A percentile compares a stretch with the other conserved stretches of the same genome.
phyloP scores from a whole-genome alignment of 2,113 vertebrate species.

The Macquaria australasica region DNA sequence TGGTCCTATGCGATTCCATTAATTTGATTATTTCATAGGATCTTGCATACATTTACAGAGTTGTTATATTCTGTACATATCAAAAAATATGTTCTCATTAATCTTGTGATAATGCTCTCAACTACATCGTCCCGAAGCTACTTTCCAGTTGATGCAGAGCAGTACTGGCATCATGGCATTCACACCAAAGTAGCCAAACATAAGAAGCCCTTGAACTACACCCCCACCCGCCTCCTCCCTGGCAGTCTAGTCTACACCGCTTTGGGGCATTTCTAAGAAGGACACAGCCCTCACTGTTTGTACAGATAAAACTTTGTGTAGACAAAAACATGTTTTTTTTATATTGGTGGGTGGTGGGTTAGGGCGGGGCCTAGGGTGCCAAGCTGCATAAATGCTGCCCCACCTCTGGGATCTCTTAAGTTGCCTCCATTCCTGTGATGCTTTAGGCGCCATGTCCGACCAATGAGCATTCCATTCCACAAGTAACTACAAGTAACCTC shows the following conservation, averaged over 20 bases:
- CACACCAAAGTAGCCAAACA: slow-evolving; percentile 17
- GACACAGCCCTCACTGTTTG: slow-evolving; percentile 65
- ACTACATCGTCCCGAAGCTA: background rate
- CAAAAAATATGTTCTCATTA: background rate
- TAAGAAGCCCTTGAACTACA: slow-evolving; percentile 25
- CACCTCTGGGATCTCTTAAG: slow-evolving; percentile 65
- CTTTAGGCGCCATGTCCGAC: slow-evolving; percentile 67
- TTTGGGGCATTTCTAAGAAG: slow-evolving; percentile 52
- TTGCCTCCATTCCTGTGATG: slow-evolving; percentile 74
- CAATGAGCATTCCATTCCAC: slow-evolving; percentile 79
- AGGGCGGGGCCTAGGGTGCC: slow-evolving; percentile 13
- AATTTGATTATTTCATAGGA: background rate
- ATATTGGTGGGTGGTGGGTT: slow-evolving; percentile 10
- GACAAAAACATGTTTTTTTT: slow-evolving; percentile 45
- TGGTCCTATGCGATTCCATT: background rate
- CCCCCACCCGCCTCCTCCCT: slow-evolving; percentile 1
- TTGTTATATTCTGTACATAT: background rate
- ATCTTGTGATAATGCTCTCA: background rate
- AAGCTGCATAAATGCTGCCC: slow-evolving; percentile 58
- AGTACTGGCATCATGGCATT: background rate
- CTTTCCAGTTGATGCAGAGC: slow-evolving; percentile 8
- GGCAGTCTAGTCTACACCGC: slow-evolving; percentile 39
- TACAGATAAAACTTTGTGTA: slow-evolving; percentile 54
- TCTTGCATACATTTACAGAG: background rate
- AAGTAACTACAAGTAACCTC: slow-evolving; percentile 76